phyloP scores from a whole-genome alignment of 2,113 vertebrate species.

The Anoplopoma fimbria region DNA sequence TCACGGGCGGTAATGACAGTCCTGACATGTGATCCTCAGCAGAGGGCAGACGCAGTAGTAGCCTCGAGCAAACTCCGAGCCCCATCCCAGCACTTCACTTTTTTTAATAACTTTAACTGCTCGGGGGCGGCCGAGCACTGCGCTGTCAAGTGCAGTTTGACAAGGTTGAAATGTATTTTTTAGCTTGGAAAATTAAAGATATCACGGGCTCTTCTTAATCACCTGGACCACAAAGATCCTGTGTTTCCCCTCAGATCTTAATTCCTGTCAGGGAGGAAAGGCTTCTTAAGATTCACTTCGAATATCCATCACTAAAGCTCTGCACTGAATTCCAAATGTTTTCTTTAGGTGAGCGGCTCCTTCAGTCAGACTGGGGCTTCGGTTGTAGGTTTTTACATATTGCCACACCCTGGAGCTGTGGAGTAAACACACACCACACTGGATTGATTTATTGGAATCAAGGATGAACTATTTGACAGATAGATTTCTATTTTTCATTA shows the following conservation, averaged over 20 bases:
- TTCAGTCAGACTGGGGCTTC: conserved; percentile 36
- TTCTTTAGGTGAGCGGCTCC: conserved; percentile 34
- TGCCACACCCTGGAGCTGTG: conserved; percentile 18
- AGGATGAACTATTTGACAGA: conserved; percentile 1
- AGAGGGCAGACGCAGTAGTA: conserved; percentile 25
- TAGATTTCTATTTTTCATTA: neutral
- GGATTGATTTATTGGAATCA: conserved; percentile 20
- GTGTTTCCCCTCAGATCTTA: conserved; percentile 27
- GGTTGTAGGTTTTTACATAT: conserved; percentile 50
- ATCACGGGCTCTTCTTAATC: conserved; percentile 2
- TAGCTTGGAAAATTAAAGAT: neutral
- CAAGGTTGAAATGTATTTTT: conserved; percentile 4
- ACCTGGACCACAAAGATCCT: neutral
- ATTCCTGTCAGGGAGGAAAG: conserved; percentile 19
- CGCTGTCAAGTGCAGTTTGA: conserved; percentile 1
- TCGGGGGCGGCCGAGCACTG: neutral
- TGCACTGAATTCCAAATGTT: conserved; percentile 34
- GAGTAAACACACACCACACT: conserved; percentile 42
- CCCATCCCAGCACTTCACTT: conserved; percentile 22
- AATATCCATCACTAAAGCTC: conserved; percentile 29
- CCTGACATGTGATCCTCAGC: conserved; percentile 39
- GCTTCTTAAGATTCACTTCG: conserved; percentile 34
- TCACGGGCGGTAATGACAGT: conserved; percentile 9
- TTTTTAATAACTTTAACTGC: conserved; percentile 50
- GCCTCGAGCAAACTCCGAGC: conserved; percentile 1